Conservation (phyloP, 2,113 vertebrate genomes). For the Eurypyga helias region DNA sequence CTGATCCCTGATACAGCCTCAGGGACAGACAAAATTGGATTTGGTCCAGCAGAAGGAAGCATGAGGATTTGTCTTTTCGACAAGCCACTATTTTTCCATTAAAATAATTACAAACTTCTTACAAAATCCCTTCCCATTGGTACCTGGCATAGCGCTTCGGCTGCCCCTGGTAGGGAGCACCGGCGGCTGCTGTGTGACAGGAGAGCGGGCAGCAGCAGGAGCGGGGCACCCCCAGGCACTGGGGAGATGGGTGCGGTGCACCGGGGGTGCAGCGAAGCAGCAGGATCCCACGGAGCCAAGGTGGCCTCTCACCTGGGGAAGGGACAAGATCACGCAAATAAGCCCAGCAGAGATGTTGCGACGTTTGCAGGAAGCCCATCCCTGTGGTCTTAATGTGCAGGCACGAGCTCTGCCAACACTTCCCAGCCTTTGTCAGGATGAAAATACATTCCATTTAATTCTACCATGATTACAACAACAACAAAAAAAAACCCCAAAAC, state of each 20-base stretch:
- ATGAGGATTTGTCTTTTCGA: not conserved
- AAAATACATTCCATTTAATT: not conserved
- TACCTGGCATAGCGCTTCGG: not conserved
- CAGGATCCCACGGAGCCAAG: not conserved
- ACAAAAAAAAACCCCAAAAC: not conserved
- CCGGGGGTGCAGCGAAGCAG: rapidly evolving
- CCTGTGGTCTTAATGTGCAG: not conserved
- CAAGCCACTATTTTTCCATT: not conserved
- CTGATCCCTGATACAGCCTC: not conserved
- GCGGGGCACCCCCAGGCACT: not conserved
- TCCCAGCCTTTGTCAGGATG: not conserved
- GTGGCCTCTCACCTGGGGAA: not conserved
- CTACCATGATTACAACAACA: not conserved
- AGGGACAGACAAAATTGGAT: not conserved
- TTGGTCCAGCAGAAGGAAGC: not conserved
- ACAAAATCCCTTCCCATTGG: not conserved
- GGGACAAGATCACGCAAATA: not conserved
- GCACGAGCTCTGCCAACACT: rapidly evolving
- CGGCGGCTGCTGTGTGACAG: not conserved
- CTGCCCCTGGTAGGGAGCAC: rapidly evolving
- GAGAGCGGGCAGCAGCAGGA: not conserved
- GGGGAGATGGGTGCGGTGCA: not conserved
- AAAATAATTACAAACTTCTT: not conserved
- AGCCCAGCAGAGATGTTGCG: not conserved
- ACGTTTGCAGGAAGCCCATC: not conserved